Base-by-base conservation (phyloP, 2,797 vertebrate species). In the Peromyscus attwateri region DNA sequence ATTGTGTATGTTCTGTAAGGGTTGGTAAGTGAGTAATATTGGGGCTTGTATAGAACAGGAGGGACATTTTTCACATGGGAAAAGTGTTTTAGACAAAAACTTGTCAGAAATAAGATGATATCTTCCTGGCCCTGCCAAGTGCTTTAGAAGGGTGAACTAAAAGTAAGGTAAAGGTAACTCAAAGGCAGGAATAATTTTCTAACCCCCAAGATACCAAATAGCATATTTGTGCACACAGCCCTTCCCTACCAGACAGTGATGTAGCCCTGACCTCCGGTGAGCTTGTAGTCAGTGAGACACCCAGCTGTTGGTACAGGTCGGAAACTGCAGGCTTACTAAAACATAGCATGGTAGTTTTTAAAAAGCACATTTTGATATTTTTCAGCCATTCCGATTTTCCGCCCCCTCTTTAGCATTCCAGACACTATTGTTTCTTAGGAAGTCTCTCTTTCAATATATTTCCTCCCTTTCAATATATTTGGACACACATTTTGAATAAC, bases 391-490 rank as follows among this genome's bases (percentile, higher is more conserved):
- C 57, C 25, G 55, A 0, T 77, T 43, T 52, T 55, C 77, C 34
- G 62, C 82, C 46, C 71, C 13, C 8, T 88, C 77, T 82, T 89
- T 73, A 77, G 83, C 55, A 81, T 88, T 77, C 82, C 55, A 71
- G 94, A 1, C 57, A 77, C 16, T 29, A 66, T 68, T 71, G 57
- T 66, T 97, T 97, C 76, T 88, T 40, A 80, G 49, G 91, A 81
- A 76, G 66, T 25, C 37, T 52, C 70, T 55, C 23, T 25, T 37
- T 82, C 80, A 82, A 29, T 82, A 16, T 60, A n/a, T 60, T 60
- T 79, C 66, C 17, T 21, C 87, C 87, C 31, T 75, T 89, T 94
- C 57, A 37, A 57, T 81, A 55, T 66, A 52, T 87, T 84, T 89
- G 75, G n/a, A 62, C 43, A 1, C 64, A 49, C n/a, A 49, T 80